Evolutionary conservation across 2,113 vertebrate genomes (phyloP), one percentile per base, ranked within the genome.

Genomic region (Oreotrochilus melanogaster): DNA sequence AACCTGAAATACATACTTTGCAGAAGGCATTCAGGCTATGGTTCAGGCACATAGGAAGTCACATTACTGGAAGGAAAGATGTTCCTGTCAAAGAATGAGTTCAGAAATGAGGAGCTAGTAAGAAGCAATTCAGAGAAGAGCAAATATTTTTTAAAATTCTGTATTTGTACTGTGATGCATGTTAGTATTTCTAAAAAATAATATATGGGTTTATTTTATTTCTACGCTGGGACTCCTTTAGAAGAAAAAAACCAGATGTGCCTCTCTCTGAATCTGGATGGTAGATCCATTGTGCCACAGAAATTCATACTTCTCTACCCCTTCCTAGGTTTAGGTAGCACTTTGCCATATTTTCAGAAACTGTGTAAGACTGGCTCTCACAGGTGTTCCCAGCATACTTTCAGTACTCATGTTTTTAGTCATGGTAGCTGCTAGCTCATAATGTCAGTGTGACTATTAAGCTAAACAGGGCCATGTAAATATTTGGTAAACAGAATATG

Each of bases 301-400:
- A 30, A 84, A 80, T 64, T 54, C 23, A 35, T 50, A n/a, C 27
- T 65, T 18, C 3, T 39, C n/a, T 64, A 6, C 39, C 5, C 31
- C 18, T 76, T 48, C 14, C 31, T 76, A 28, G 31, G 6, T 45
- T 19, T 18, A 66, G 56, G 12, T 21, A 37, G n/a, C 1, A 2
- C 47, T 93, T 61, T 65, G 33, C 31, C 3, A 0, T 50, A 18
- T 28, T 53, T 92, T 71, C 37, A 42, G 53, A 27, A 56, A 9
- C 27, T 88, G 35, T 72, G 39, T 83, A 78, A 86, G 91, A 86
- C n/a, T 81, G 90, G 70, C 57, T 96, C 94, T 96, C 78, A 47
- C 23, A 89, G 43, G 57, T 89, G 45, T 89, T 95, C 74, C 60
- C 53, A 45, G 13, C 37, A 33, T 18, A 23, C 11, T 58, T 71